Evolutionary conservation across 1,140 invertebrate genomes (phyloP), one percentile per base, ranked within the genome.

Genomic region (Drosophila nebulosa): DNA sequence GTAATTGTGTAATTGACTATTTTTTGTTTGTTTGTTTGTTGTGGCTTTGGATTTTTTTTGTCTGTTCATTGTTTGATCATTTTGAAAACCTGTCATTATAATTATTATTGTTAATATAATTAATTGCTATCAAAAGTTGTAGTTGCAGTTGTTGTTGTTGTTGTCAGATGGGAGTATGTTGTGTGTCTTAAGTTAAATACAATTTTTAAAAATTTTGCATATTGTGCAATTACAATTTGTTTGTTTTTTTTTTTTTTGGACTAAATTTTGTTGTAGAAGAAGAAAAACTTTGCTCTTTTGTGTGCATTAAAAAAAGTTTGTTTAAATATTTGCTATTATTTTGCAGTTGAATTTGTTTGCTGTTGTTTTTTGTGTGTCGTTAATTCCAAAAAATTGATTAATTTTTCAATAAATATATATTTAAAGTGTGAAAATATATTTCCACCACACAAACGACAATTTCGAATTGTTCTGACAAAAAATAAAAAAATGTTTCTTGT

Each of bases 401-500:
- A 18, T 46, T 46, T 42, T 46, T 21, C 39, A 16, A 36, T 46
- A 21, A 4, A 46, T 46, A 18, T 46, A 46, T 46, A 21, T 5
- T 21, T 21, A 46, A 7, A 3, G 6, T 46, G 39, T 46, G 16
- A 46, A 46, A 46, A 46, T 46, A 21, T n/a, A n/a, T n/a, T n/a
- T n/a, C n/a, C 16, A 10, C 21, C 39, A 46, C 39, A 21, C 18
- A n/a, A n/a, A n/a, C n/a, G n/a, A 42, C 39, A 16, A 42, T 42
- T 42, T 42, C 39, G 18, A 46, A 9, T 18, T 39, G 39, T 21
- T 46, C 9, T 21, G 14, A 50, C 60, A 71, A 66, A 39, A 46
- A 84, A 79, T 77, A 79, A 79, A 85, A 46, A 76, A 73, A 69
- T 14, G 10, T 36, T 36, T 36, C 4, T 36, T n/a, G 4, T 35